Conservation (phyloP, 2,888 invertebrate genomes). For the Amiota minor region DNA sequence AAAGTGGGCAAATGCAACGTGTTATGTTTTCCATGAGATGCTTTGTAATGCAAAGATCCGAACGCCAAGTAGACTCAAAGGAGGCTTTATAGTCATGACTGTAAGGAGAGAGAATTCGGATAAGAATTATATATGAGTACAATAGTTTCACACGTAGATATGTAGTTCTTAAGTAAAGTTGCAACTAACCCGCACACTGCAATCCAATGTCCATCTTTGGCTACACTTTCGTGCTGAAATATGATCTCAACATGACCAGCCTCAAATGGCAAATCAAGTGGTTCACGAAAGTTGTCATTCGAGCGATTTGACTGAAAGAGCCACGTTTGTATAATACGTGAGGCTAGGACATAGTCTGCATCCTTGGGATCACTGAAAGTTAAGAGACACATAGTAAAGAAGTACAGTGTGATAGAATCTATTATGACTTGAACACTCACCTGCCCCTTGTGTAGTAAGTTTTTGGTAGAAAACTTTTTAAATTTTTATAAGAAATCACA, state of each 20-base stretch:
- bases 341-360: conserved; percentile 72
- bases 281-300: conserved; percentile 70
- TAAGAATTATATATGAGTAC: not conserved
- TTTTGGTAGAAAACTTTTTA: conserved; percentile 72
- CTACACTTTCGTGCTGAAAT: conserved; percentile 72
- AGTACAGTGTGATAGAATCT: not conserved
- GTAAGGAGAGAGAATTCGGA: conserved; percentile 34
- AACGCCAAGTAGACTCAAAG: conserved; percentile 78
- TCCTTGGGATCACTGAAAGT: conserved; percentile 66
- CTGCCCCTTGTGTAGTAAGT: conserved; percentile 73
- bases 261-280: conserved; percentile 71
- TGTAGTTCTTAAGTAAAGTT: not conserved
- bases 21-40: conserved; percentile 75
- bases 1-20: conserved; percentile 77
- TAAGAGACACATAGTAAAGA: too few species aligned
- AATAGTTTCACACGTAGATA: not conserved
- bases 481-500: conserved; percentile 73
- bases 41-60: conserved; percentile 77
- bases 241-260: conserved; percentile 73
- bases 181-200: conserved; percentile 72
- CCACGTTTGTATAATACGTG: conserved; percentile 73
- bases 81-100: conserved; percentile 74
- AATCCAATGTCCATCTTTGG: conserved; percentile 70
- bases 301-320: conserved; percentile 73
- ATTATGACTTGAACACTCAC: conserved; percentile 55